Conservation (phyloP, 2,797 vertebrate genomes). For the Anisognathus igniventris region DNA sequence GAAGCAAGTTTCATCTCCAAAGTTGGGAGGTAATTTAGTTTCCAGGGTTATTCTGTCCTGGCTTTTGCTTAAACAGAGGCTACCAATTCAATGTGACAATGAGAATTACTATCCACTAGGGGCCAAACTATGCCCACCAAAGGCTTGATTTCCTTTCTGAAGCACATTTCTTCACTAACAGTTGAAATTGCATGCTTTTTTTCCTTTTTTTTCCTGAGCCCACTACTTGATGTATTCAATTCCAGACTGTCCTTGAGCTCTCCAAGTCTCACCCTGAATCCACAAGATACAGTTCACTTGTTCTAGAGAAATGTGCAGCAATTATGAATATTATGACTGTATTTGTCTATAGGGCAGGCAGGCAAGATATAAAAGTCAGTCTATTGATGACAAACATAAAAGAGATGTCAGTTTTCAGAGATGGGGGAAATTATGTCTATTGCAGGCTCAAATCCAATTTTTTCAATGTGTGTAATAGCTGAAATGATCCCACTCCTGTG, state of each 20-base stretch:
- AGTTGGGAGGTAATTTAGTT: constrained; percentile 43
- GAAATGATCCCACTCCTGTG: neutral
- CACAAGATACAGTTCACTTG: neutral
- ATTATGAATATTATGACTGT: constrained; percentile 2
- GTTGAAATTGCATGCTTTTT: neutral
- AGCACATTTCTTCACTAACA: neutral
- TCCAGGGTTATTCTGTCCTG: constrained; percentile 24
- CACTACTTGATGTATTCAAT: constrained; percentile 1
- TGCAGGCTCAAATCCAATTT: constrained; percentile 3
- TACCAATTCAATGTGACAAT: constrained; percentile 52
- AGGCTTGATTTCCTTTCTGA: constrained; percentile 38
- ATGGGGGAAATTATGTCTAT: neutral
- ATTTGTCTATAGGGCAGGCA: neutral
- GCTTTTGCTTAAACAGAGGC: constrained; percentile 45
- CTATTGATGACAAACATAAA: neutral
- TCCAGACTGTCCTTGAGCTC: constrained; percentile 49
- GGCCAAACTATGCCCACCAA: constrained; percentile 56
- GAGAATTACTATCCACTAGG: constrained; percentile 55
- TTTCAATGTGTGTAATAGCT: neutral
- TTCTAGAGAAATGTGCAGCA: neutral
- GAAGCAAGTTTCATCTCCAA: constrained; percentile 41
- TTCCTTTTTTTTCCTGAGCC: neutral
- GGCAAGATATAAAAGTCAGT: neutral
- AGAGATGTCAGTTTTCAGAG: constrained; percentile 9
- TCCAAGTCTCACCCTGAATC: neutral